These are phyloP conservation scores for Heterotis niloticus DNA, from an alignment of 2,113 vertebrate species.

Conservation along the genomic window DNA sequence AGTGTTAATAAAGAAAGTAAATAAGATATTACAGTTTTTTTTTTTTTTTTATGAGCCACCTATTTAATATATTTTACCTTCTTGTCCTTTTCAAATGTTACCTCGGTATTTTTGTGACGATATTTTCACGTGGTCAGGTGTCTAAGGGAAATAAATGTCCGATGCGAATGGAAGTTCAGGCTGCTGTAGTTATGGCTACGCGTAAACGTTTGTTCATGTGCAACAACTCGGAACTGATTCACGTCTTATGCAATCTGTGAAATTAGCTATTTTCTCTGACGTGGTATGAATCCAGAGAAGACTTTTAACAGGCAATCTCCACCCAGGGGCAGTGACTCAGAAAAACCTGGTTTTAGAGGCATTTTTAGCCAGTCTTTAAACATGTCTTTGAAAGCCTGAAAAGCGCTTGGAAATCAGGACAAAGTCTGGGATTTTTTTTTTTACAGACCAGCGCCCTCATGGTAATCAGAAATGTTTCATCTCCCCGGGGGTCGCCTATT, in stretches of 20 bases:
- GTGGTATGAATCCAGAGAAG: not conserved
- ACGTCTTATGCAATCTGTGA: not conserved
- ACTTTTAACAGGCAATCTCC: constrained; percentile 5
- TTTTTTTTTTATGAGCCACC: too few relatives aligned
- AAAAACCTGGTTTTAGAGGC: not conserved
- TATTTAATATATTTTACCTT: too few relatives aligned
- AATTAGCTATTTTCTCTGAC: not conserved
- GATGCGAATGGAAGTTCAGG: not conserved
- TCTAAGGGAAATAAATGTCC: not conserved
- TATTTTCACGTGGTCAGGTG: not conserved
- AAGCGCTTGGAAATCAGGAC: not conserved
- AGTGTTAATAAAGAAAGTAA: too few relatives aligned
- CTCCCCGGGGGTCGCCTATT: not conserved
- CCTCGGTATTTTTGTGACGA: not conserved
- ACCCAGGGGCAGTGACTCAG: not conserved
- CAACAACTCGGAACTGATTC: not conserved
- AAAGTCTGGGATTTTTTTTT: not conserved
- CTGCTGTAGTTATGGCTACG: not conserved
- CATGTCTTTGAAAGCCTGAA: not conserved
- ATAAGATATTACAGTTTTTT: too few relatives aligned
- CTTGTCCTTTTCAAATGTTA: too few relatives aligned
- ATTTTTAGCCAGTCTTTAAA: constrained; percentile 2
- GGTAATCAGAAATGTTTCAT: constrained; percentile 10
- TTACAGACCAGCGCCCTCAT: not conserved
- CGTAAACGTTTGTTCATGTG: not conserved